These are phyloP conservation scores for Gallinago stenura DNA, from an alignment of 2,797 vertebrate species.

Conservation along the genomic window DNA sequence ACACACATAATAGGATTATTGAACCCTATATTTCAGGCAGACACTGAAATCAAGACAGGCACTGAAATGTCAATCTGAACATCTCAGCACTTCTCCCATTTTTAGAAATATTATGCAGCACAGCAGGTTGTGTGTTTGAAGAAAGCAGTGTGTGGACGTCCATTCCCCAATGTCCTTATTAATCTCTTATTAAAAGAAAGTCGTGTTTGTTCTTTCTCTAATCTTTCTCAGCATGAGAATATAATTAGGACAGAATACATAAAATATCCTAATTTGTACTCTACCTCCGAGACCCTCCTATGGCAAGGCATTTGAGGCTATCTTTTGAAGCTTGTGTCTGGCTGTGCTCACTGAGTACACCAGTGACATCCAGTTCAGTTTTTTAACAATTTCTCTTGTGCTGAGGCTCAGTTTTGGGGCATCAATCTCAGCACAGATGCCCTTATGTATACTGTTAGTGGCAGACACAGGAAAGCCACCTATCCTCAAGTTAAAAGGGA, in stretches of 20 bases:
- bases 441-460: not conserved
- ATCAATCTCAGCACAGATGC: not conserved
- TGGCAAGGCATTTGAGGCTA: not conserved
- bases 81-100: not conserved
- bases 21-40: conserved; percentile 44
- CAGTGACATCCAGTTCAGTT: not conserved
- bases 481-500: not conserved
- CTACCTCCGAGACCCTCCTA: not conserved
- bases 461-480: not conserved
- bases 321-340: not conserved
- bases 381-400: not conserved
- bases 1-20: conserved; percentile 50
- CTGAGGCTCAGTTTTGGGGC: not conserved
- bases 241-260: not conserved
- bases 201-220: not conserved
- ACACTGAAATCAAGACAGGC: conserved; percentile 24
- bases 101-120: not conserved
- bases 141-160: not conserved
- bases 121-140: not conserved
- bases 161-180: not conserved
- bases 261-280: not conserved
- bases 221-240: not conserved
- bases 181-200: not conserved
- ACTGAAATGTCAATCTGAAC: conserved; percentile 37
- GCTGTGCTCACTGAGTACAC: not conserved